Evolutionary conservation across 64 coral and sea anemone genomes (phyloP), one percentile per base, ranked within the genome.

Genomic region (Stylophora pistillata): DNA sequence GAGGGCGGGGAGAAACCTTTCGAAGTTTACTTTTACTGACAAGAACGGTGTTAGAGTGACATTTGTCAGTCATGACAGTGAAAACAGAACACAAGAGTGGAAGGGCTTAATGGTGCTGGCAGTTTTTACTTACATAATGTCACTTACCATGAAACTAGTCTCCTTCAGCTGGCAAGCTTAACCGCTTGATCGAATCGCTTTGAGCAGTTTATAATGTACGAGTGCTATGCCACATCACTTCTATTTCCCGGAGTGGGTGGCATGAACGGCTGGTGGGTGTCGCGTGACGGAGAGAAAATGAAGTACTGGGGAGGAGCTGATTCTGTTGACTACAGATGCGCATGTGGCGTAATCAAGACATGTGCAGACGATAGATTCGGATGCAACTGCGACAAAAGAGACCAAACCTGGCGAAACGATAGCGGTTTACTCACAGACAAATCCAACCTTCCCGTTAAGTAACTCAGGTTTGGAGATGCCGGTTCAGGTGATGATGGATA

Each of bases 61-160:
- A 25, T 83, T 92, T 34, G 34, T 92, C 53, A 72, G 90, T 92
- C 90, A 86, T 69, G 74, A 92, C 63, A 92, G 90, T 56, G 83
- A 92, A 74, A 56, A 55, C 12, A 87, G 90, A 55, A 92, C 82
- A 1, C 25, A 72, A n/a, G 62, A 5, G 90, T 92, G 3, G n/a
- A 72, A 47, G 83, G 64, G 37, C 79, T 31, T 33, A 26, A 33
- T 14, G 82, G 23, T 30, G 15, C n/a, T n/a, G n/a, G n/a, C n/a
- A n/a, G n/a, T n/a, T n/a, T n/a, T n/a, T 92, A 92, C 55, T 5
- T 3, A 1, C 53, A 56, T 11, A 30, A 69, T 41, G 41, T 92
- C 3, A 20, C 34, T 3, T 92, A 92, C 64, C 20, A 5, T 55
- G 90, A 74, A 14, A 62, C 57, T 0, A 62, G 28, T 63, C 0